A percentile compares a stretch with the other conserved stretches of the same genome.
Conservation (phyloP, 2,113 vertebrate species). For the Phalacrocorax carbo region DNA sequence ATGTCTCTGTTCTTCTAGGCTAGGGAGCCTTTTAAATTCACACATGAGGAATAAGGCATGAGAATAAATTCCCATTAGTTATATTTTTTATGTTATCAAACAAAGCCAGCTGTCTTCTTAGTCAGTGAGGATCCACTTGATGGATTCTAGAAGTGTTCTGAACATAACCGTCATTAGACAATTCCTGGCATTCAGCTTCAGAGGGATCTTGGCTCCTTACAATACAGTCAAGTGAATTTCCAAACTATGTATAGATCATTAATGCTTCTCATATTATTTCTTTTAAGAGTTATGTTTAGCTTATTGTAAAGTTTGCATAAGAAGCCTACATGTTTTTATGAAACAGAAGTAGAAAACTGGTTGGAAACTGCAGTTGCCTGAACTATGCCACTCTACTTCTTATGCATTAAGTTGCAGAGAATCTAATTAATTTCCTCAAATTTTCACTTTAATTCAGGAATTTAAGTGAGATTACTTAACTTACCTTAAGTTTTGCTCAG, state of each 20-base stretch:
- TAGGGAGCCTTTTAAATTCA: not conserved
- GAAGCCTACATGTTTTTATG: not conserved
- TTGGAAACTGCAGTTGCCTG: not conserved
- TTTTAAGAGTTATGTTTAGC: not conserved
- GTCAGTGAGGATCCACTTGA: not conserved
- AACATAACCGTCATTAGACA: not conserved
- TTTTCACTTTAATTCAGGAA: not conserved
- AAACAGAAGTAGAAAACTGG: not conserved
- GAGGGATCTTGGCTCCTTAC: not conserved
- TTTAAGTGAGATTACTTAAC: too few species aligned
- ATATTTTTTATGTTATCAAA: not conserved
- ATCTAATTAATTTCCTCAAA: not conserved
- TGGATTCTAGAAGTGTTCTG: not conserved
- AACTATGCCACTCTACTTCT: not conserved
- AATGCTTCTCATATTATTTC: not conserved
- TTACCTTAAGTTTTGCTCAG: not conserved
- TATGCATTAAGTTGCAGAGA: not conserved
- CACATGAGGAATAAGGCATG: not conserved
- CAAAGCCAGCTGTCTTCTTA: not conserved
- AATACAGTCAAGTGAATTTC: not conserved
- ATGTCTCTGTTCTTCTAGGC: not conserved
- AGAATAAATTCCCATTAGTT: not conserved
- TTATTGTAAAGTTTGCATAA: not conserved
- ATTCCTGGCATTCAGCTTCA: not conserved
- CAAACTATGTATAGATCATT: not conserved